phyloP scores from a whole-genome alignment of 2,797 vertebrate genomes.

The Allobates femoralis region DNA sequence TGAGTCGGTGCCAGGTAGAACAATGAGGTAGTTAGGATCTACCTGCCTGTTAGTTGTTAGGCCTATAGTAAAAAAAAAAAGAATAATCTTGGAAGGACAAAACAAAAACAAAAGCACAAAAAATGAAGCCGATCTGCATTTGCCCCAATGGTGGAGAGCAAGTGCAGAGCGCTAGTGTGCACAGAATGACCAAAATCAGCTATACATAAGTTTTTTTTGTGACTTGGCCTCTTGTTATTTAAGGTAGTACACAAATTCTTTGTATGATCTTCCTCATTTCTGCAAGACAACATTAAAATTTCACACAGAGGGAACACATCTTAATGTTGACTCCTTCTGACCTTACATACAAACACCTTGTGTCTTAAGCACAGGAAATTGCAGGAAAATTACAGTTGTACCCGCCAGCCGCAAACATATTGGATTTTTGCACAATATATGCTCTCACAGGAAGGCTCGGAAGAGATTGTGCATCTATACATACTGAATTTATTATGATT shows the following conservation, averaged over 20 bases:
- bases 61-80: too few species aligned
- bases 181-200: too few species aligned
- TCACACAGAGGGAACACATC: too few species aligned
- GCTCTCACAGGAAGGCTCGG: neutral
- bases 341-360: neutral
- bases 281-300: neutral
- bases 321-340: neutral
- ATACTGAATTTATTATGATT: neutral
- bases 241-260: neutral
- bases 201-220: too few species aligned
- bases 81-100: too few species aligned
- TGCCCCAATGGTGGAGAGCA: too few species aligned
- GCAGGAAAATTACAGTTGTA: constrained; percentile 24
- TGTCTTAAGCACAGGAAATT: constrained; percentile 20
- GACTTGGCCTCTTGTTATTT: neutral
- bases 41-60: too few species aligned
- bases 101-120: too few species aligned
- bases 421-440: neutral
- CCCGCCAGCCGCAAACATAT: neutral
- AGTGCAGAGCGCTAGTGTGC: too few species aligned
- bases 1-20: too few species aligned
- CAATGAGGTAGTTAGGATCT: too few species aligned
- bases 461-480: neutral
- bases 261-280: neutral
- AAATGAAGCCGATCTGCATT: too few species aligned